These are phyloP conservation scores for Crambe crambe DNA, from an alignment of 37 sponge, comb jelly and placozoan species.

Conservation along the genomic window DNA sequence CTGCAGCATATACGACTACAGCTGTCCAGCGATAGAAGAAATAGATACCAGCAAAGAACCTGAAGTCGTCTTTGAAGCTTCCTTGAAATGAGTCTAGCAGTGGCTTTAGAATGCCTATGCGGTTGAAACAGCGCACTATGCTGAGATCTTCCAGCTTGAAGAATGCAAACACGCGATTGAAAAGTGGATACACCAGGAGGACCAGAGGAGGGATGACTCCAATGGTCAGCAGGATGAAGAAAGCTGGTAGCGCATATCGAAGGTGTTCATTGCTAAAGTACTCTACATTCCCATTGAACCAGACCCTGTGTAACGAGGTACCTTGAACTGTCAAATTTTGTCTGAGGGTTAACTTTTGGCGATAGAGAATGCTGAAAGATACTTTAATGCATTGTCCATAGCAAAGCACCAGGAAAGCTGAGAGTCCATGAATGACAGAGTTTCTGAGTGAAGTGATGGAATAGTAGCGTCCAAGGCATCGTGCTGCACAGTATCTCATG, in stretches of 20 bases:
- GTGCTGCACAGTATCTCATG: conserved; percentile 16
- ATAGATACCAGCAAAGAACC: conserved; percentile 60
- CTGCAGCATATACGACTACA: neutral
- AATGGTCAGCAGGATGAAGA: conserved; percentile 1
- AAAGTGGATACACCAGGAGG: conserved; percentile 33
- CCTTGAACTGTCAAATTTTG: neutral
- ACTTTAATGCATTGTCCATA: conserved; percentile 25
- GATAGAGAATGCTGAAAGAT: conserved; percentile 19
- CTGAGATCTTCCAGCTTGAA: conserved; percentile 19
- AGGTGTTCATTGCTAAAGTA: conserved; percentile 32
- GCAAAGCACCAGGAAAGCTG: conserved; percentile 29
- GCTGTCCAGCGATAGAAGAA: conserved; percentile 23
- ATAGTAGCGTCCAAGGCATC: neutral
- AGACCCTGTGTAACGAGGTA: neutral
- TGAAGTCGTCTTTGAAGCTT: conserved; percentile 35
- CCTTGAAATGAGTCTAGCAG: conserved; percentile 47
- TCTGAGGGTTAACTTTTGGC: neutral
- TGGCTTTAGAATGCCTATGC: conserved; percentile 7
- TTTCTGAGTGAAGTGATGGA: neutral
- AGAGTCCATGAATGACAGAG: conserved; percentile 39
- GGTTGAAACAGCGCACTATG: neutral
- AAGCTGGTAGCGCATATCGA: conserved; percentile 44
- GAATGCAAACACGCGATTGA: neutral
- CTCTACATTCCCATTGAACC: conserved; percentile 14
- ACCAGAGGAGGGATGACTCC: conserved; percentile 33